Evolutionary conservation across 2,888 invertebrate species (phyloP).

Genomic region (Cephus rjabovi): DNA sequence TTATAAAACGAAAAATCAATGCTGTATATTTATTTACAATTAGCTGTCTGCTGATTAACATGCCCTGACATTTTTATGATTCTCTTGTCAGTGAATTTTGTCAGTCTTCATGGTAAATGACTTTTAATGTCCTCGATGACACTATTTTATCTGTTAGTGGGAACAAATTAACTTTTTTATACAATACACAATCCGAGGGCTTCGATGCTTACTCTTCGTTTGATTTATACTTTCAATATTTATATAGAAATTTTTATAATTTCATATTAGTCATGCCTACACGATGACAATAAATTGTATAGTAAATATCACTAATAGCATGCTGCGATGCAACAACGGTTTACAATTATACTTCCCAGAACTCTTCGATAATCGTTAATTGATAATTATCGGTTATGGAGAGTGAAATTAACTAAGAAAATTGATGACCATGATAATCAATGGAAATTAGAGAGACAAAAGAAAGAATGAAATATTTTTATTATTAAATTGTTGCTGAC

Average conservation of each 20-base stretch:
- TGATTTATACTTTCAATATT: too few species aligned
- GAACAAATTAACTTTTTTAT: background rate
- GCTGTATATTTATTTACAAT: background rate
- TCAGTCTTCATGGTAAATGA: too few species aligned
- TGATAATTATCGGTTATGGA: background rate
- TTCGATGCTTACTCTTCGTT: too few species aligned
- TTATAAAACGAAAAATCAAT: conserved; percentile 24
- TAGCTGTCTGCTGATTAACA: background rate
- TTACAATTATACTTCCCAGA: background rate
- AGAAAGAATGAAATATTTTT: background rate
- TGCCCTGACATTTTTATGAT: background rate
- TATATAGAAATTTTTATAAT: background rate
- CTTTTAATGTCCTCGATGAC: too few species aligned
- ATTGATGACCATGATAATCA: background rate
- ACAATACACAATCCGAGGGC: background rate
- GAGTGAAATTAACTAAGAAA: background rate
- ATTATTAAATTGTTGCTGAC: background rate
- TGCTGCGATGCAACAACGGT: background rate
- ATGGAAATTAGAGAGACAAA: background rate
- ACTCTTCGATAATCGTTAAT: background rate
- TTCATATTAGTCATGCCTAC: background rate
- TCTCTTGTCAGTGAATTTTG: too few species aligned
- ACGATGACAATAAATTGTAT: background rate
- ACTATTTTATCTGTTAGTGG: background rate
- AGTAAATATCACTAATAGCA: background rate